Conservation (phyloP, 1,140 invertebrate species). For the Papilio glaucus region DNA sequence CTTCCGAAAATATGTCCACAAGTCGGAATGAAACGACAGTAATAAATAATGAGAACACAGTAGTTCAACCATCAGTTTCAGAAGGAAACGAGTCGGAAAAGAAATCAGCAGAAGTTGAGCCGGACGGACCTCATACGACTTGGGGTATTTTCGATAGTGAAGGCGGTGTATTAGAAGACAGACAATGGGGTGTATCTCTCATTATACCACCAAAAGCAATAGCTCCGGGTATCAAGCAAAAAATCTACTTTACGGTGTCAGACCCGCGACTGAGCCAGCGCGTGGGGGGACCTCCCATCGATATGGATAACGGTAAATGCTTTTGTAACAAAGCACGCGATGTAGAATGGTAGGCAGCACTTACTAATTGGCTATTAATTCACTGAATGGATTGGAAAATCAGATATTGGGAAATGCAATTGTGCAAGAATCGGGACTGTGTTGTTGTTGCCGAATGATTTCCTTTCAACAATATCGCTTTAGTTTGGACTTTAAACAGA, state of each 20-base stretch:
- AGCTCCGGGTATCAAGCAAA: conserved; percentile 90
- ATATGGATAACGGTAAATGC: conserved; percentile 92
- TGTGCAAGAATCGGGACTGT: conserved; percentile 46
- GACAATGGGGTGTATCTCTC: conserved; percentile 94
- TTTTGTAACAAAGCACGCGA: conserved; percentile 77
- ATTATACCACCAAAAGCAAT: conserved; percentile 95
- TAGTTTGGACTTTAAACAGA: conserved; percentile 44
- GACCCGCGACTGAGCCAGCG: conserved; percentile 88
- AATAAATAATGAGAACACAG: conserved; percentile 68
- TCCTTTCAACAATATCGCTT: conserved; percentile 41
- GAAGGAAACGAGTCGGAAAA: conserved; percentile 60
- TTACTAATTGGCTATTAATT: conserved; percentile 79
- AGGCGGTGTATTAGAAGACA: conserved; percentile 92
- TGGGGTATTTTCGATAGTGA: conserved; percentile 90
- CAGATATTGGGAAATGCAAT: conserved; percentile 44
- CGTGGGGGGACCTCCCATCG: conserved; percentile 90
- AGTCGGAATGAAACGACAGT: conserved; percentile 77
- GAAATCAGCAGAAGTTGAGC: conserved; percentile 67
- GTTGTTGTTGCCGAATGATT: conserved; percentile 40
- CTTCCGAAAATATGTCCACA: conserved; percentile 69
- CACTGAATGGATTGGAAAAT: conserved; percentile 61
- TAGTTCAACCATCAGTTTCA: conserved; percentile 58
- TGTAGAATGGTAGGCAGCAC: conserved; percentile 77
- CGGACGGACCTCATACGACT: conserved; percentile 84
- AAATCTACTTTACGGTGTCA: conserved; percentile 97